These are phyloP conservation scores for Euphydryas editha DNA, from an alignment of 2,888 invertebrate genomes.

Conservation along the genomic window DNA sequence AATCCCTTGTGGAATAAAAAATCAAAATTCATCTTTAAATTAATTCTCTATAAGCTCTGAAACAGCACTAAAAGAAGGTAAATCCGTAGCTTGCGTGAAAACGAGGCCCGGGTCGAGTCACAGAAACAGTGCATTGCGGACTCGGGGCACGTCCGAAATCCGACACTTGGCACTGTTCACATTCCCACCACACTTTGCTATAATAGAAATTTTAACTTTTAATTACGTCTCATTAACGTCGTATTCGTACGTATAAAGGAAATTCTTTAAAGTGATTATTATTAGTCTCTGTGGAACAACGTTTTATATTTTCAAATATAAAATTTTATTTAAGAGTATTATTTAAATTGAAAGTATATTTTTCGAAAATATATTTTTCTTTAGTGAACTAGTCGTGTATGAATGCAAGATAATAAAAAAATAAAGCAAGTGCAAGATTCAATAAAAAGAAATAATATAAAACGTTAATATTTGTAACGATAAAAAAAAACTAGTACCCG, in stretches of 20 bases:
- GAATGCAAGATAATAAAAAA: too few relatives aligned
- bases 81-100: slow-evolving; percentile 34
- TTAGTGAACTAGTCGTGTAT: too few relatives aligned
- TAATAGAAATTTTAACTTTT: slow-evolving; percentile 79
- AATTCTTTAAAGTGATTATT: slow-evolving; percentile 34
- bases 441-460: too few relatives aligned
- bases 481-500: too few relatives aligned
- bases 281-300: slow-evolving; percentile 27
- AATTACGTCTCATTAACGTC: slow-evolving; percentile 68
- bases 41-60: slow-evolving; percentile 13
- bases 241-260: slow-evolving; percentile 44
- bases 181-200: slow-evolving; percentile 57
- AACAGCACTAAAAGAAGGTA: slow-evolving; percentile 30
- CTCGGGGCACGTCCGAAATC: slow-evolving; percentile 74
- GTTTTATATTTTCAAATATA: slow-evolving; percentile 15
- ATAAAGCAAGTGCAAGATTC: too few relatives aligned
- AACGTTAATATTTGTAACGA: too few relatives aligned
- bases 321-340: not conserved
- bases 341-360: too few relatives aligned
- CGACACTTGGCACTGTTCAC: slow-evolving; percentile 77
- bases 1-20: not conserved
- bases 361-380: too few relatives aligned
- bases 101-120: slow-evolving; percentile 25
- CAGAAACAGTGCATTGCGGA: slow-evolving; percentile 59
- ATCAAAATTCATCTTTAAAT: not conserved